Percentiles rank a stretch among this genome's conserved stretches.
Conservation (phyloP, 2,888 invertebrate genomes). For the Panzeria rudis region DNA sequence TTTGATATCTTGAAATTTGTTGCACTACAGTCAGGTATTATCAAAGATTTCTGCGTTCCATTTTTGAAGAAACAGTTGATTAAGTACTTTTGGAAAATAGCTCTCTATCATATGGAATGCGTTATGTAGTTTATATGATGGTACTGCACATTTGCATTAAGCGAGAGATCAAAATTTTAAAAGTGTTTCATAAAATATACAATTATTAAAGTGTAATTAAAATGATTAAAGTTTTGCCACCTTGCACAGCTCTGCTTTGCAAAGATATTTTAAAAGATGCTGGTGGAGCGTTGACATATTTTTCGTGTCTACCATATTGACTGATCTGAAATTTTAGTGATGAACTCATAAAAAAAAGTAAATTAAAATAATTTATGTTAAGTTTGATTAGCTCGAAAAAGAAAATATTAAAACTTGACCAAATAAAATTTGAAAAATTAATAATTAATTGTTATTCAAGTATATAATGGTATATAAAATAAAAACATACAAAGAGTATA, state of each 20-base stretch:
- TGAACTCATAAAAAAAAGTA: constrained; percentile 32
- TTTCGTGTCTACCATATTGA: constrained; percentile 10
- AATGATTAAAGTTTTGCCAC: neutral
- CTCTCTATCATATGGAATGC: no score
- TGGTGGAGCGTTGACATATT: neutral
- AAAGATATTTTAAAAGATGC: neutral
- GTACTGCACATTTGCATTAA: no score
- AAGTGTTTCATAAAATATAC: no score
- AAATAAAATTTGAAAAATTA: constrained; percentile 22
- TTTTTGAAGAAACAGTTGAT: no score
- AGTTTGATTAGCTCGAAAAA: constrained; percentile 1
- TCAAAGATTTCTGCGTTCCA: no score
- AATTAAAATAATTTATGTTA: constrained; percentile 38
- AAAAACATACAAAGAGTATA: neutral
- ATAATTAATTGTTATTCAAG: constrained; percentile 36
- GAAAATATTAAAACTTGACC: neutral
- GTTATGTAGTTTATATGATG: no score
- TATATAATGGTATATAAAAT: neutral
- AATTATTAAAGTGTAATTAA: no score
- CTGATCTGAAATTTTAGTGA: constrained; percentile 45
- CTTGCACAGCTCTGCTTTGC: constrained; percentile 4
- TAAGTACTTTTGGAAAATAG: no score
- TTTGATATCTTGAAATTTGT: no score
- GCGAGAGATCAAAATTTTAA: no score
- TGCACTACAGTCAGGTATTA: no score